These are phyloP conservation scores for Bufo gargarizans DNA, from an alignment of 2,113 vertebrate species.

Conservation along the genomic window DNA sequence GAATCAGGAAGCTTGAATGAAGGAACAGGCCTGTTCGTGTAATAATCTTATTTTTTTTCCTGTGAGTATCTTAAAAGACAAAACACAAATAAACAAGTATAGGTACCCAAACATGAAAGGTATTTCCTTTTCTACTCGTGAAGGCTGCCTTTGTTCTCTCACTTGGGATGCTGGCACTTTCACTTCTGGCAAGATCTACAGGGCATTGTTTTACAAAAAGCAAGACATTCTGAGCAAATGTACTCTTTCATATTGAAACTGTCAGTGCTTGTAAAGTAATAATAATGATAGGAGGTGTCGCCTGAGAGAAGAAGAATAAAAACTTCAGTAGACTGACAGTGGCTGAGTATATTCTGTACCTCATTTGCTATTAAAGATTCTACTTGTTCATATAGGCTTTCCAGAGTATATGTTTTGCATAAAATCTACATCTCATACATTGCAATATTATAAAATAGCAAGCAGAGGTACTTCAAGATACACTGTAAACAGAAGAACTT, in stretches of 20 bases:
- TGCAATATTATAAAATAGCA: slow-evolving; percentile 1
- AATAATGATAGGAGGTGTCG: slow-evolving; percentile 46
- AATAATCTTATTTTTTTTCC: slow-evolving; percentile 18
- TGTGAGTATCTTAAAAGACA: slow-evolving; percentile 2
- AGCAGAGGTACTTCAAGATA: background rate
- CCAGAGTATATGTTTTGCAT: slow-evolving; percentile 31
- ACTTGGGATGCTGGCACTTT: slow-evolving; percentile 20
- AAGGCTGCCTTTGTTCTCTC: slow-evolving; percentile 39
- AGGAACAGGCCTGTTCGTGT: slow-evolving; percentile 14
- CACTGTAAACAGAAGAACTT: background rate
- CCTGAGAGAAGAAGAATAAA: slow-evolving; percentile 40
- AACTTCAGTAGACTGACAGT: slow-evolving; percentile 29
- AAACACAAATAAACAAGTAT: slow-evolving; percentile 36
- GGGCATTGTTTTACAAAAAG: slow-evolving; percentile 49
- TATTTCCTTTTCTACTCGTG: slow-evolving; percentile 40
- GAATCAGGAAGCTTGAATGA: slow-evolving; percentile 52
- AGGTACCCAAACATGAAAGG: background rate
- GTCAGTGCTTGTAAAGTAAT: slow-evolving; percentile 47
- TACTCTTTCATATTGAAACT: slow-evolving; percentile 49
- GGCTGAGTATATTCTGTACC: background rate
- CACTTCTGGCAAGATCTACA: slow-evolving; percentile 18
- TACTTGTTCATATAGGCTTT: slow-evolving; percentile 26
- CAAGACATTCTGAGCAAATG: slow-evolving; percentile 49
- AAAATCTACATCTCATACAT: slow-evolving; percentile 20
- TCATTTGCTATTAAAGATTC: slow-evolving; percentile 25